Conservation (phyloP, 2,113 vertebrate genomes). For the Rafetus swinhoei region DNA sequence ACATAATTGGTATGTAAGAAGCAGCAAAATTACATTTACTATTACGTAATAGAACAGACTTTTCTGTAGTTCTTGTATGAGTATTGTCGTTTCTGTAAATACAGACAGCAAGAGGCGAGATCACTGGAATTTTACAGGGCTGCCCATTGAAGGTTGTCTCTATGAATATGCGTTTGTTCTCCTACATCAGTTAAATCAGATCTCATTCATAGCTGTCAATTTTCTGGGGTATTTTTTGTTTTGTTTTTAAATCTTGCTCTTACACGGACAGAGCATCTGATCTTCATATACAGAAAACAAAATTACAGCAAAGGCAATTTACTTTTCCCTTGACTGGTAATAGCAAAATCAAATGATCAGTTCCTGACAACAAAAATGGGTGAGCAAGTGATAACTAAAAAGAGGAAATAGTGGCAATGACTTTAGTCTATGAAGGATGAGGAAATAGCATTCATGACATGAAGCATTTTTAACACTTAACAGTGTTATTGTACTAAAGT, state of each 20-base stretch:
- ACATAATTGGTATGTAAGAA: constrained; percentile 65
- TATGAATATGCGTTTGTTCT: not conserved
- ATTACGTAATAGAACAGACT: constrained; percentile 63
- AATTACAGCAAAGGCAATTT: fast-evolving
- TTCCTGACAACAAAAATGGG: not conserved
- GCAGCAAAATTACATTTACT: constrained; percentile 61
- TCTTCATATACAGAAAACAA: not conserved
- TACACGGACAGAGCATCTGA: fast-evolving
- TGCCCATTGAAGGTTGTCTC: not conserved
- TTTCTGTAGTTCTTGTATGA: constrained; percentile 64
- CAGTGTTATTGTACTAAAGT: not conserved
- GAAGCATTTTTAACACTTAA: not conserved
- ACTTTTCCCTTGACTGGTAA: not conserved
- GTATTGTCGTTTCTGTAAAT: constrained; percentile 54
- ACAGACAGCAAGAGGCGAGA: constrained; percentile 56
- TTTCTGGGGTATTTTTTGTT: not conserved
- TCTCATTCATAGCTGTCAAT: not conserved
- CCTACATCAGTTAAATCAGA: not conserved
- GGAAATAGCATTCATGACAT: not conserved
- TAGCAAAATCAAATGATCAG: not conserved
- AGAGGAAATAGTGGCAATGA: not conserved
- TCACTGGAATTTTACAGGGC: constrained; percentile 54
- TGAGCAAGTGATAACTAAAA: not conserved
- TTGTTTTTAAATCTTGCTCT: not conserved
- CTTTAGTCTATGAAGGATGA: not conserved